Evolutionary conservation across 2,113 vertebrate species (phyloP).

Genomic region (Ptychochromis oligacanthus): DNA sequence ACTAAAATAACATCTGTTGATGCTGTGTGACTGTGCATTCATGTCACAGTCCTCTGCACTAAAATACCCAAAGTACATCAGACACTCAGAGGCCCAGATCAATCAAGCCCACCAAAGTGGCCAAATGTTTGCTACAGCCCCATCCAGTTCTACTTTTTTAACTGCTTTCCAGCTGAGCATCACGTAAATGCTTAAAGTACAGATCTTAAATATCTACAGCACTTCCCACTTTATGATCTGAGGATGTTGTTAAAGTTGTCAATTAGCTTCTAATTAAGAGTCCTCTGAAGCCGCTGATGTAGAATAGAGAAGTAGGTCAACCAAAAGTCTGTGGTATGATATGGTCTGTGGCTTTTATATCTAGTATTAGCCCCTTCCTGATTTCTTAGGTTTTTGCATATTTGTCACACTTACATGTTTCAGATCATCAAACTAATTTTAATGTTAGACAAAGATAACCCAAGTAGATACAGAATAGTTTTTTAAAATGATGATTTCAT

Average conservation of each 20-base stretch:
- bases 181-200: conserved; percentile 43
- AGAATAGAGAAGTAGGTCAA: conserved; percentile 21
- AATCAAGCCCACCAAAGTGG: conserved; percentile 36
- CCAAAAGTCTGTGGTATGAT: conserved; percentile 7
- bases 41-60: conserved; percentile 17
- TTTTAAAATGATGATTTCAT: too few relatives aligned
- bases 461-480: too few relatives aligned
- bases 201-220: conserved; percentile 42
- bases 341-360: not conserved
- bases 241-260: conserved; percentile 46
- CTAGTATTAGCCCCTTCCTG: too few relatives aligned
- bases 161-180: not conserved
- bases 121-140: conserved; percentile 37
- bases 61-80: conserved; percentile 10
- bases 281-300: conserved; percentile 17
- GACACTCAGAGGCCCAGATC: conserved; percentile 40
- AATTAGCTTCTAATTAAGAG: conserved; percentile 54
- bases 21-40: not conserved
- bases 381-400: too few relatives aligned
- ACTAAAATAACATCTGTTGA: conserved; percentile 37
- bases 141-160: conserved; percentile 13
- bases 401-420: too few relatives aligned
- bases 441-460: too few relatives aligned
- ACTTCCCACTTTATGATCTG: conserved; percentile 27
- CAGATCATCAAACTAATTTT: too few relatives aligned